These are phyloP conservation scores for Fragum whitleyi DNA, from an alignment of 2,888 invertebrate genomes.

Conservation along the genomic window DNA sequence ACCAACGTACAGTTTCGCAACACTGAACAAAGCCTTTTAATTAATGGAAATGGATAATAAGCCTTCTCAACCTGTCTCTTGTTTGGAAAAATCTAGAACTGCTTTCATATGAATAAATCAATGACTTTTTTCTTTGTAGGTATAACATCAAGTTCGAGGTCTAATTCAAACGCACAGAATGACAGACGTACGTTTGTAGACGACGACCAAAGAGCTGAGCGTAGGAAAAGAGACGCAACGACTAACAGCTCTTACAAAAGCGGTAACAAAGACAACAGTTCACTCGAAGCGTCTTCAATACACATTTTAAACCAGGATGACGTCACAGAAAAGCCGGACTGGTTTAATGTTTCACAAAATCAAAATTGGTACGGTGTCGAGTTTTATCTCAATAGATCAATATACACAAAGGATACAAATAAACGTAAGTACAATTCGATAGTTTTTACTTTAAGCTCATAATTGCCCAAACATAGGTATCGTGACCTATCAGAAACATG, in stretches of 20 bases:
- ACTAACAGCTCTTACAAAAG: not conserved
- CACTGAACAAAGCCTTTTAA: too few species aligned
- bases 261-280: not conserved
- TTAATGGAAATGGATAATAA: too few species aligned
- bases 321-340: not conserved
- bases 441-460: too few species aligned
- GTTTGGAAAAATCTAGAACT: too few species aligned
- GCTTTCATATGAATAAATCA: too few species aligned
- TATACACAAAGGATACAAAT: constrained; percentile 1
- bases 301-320: not conserved
- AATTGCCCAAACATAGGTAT: too few species aligned
- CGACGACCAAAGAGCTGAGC: constrained; percentile 11
- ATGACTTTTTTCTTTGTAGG: too few species aligned
- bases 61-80: too few species aligned
- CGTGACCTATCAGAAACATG: too few species aligned
- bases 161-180: not conserved
- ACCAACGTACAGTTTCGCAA: too few species aligned
- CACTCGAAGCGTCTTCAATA: not conserved
- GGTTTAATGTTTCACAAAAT: not conserved
- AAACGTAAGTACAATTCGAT: constrained; percentile 6
- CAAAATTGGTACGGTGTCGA: constrained; percentile 23
- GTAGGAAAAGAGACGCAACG: constrained; percentile 1
- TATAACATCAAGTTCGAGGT: not conserved
- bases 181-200: not conserved
- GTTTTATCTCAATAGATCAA: constrained; percentile 10